These are phyloP conservation scores for Nyctibius grandis DNA, from an alignment of 2,797 vertebrate species.

Conservation along the genomic window DNA sequence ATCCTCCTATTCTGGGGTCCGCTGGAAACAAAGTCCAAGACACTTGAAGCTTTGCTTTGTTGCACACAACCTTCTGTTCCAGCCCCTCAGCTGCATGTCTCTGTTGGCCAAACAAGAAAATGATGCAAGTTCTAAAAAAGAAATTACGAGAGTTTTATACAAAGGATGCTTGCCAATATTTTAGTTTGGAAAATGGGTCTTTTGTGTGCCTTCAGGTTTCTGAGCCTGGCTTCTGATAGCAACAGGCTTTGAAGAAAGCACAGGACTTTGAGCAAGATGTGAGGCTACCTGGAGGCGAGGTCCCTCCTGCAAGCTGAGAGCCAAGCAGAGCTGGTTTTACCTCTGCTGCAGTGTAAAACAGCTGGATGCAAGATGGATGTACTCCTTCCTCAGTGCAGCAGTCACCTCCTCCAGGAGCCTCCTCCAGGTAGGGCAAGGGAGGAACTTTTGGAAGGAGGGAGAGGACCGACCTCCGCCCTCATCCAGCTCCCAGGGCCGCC, in stretches of 20 bases:
- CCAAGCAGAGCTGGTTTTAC: not conserved
- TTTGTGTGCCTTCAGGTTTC: not conserved
- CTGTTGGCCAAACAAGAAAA: not conserved
- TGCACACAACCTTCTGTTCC: not conserved
- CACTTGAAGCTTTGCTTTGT: not conserved
- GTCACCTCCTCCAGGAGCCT: not conserved
- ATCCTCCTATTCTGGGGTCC: too few relatives aligned
- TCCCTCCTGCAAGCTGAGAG: not conserved
- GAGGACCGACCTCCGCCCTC: not conserved
- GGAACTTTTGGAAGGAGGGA: not conserved
- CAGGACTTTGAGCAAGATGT: accelerated
- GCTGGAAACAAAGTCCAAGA: not conserved
- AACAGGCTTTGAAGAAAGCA: not conserved
- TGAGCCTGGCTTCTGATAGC: not conserved
- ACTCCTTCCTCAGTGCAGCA: not conserved
- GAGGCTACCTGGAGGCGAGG: accelerated
- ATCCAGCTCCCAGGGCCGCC: not conserved
- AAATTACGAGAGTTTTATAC: not conserved
- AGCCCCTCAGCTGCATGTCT: not conserved
- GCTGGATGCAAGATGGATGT: accelerated
- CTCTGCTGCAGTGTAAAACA: not conserved
- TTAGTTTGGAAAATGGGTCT: not conserved
- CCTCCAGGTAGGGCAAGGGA: not conserved
- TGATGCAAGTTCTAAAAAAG: not conserved
- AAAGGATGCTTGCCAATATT: not conserved